A percentile compares a stretch with the other conserved stretches of the same genome.
Conservation (phyloP, 2,113 vertebrate species). For the Epinephelus cyanopodus region DNA sequence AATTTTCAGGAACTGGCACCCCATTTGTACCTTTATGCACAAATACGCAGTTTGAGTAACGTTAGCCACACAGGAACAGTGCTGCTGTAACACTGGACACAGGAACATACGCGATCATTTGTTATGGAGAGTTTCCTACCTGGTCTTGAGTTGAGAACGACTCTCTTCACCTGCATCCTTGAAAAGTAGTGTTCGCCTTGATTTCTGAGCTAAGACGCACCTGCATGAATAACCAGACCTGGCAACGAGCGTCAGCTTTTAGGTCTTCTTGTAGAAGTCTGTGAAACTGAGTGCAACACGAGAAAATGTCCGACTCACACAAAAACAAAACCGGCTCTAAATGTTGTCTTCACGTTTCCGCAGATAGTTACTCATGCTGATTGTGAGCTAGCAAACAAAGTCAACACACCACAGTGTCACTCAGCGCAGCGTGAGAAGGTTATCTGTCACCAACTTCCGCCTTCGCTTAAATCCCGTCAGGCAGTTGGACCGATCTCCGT, state of each 20-base stretch:
- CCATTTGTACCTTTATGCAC: slow-evolving; percentile 87
- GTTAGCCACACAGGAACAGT: neutral
- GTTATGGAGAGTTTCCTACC: slow-evolving; percentile 80
- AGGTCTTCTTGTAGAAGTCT: no score
- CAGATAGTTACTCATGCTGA: neutral
- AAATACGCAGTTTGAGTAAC: slow-evolving; percentile 23
- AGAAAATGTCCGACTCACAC: neutral
- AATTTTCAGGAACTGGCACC: slow-evolving; percentile 89
- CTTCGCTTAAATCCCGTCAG: neutral
- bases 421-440: neutral
- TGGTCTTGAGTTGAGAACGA: slow-evolving; percentile 90
- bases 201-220: neutral
- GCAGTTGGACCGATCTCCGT: neutral
- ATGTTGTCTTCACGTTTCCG: neutral
- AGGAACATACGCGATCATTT: neutral
- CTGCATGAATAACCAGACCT: neutral
- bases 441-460: neutral
- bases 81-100: neutral
- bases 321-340: neutral
- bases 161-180: slow-evolving; percentile 83
- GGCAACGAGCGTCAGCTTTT: neutral
- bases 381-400: neutral
- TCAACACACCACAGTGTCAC: neutral
- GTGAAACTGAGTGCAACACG: no score
- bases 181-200: neutral